Base-by-base conservation (phyloP, 1,140 invertebrate genomes). In the Hestina assimilis region DNA sequence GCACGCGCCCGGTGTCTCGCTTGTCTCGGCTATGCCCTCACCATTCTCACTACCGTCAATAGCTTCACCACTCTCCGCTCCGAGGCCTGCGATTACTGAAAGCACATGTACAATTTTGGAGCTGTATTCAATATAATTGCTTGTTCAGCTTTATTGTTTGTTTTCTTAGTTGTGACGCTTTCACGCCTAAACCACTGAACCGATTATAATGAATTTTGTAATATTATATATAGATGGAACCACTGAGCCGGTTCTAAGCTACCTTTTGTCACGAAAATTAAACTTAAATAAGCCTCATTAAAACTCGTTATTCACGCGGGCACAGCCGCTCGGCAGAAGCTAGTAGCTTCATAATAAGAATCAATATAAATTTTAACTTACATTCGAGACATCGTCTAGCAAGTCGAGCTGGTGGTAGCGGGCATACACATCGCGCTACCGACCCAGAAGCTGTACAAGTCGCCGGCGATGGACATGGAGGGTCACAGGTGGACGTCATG, bases 11-110 rank as follows among this genome's bases (percentile, higher is more conserved):
- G 65, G 57, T 14, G 64, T 61, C 41, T 31, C 61, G 31, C 55
- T 41, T 38, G 57, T 59, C 93, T 43, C 52, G 9, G 38, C 56
- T 89, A 8, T 9, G 73, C 95, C 96, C 6, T 93, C 94, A 11
- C 93, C 93, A 65, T 93, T 92, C 6, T 92, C 91, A 83, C 96
- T 97, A 0, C 95, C 92, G 83, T 96, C 95, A 28, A 95, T 91
- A 53, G 91, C 72, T 92, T 94, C 5, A 91, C 92, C 79, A 0
- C 94, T 94, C 66, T 96, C 95, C 6, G 94, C 92, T 62, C 92
- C 78, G 12, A 82, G 58, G 1, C 79, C 81, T n/a, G 77, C 81
- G 3, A 84, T 58, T 45, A 72, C 81, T 81, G 66, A 0, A 69
- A 58, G n/a, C n/a, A 26, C 3, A 12, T 29, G 19, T 3, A 29